These are phyloP conservation scores for Calyptomena viridis DNA, from an alignment of 2,113 vertebrate species.

Conservation along the genomic window DNA sequence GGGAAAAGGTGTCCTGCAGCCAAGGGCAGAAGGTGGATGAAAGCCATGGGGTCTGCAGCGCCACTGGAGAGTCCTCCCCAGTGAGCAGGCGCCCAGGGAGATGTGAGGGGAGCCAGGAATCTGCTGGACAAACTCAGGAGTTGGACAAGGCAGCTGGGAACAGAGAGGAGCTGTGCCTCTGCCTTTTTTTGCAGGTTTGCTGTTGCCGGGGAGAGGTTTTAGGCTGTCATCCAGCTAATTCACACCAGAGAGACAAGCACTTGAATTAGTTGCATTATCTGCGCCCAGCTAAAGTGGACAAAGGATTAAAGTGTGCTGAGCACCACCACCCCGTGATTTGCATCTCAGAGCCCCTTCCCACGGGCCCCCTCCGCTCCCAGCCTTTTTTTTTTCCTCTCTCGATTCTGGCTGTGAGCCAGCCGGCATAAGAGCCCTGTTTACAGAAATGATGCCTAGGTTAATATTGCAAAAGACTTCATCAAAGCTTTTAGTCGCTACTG, in stretches of 20 bases:
- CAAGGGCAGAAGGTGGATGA: neutral
- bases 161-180: conserved; percentile 1
- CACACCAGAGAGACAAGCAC: conserved; percentile 29
- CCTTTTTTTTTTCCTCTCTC: neutral
- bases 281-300: conserved; percentile 34
- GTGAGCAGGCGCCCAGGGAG: neutral
- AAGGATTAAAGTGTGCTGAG: conserved; percentile 51
- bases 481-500: neutral
- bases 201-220: conserved; percentile 49
- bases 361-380: neutral
- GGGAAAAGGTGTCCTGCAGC: neutral
- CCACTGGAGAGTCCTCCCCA: neutral
- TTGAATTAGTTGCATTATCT: conserved; percentile 51
- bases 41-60: neutral
- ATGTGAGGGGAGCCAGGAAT: neutral
- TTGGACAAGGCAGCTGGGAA: neutral
- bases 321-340: conserved; percentile 20
- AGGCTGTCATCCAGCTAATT: conserved; percentile 44
- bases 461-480: conserved; percentile 12
- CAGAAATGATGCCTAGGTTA: conserved; percentile 22
- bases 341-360: conserved; percentile 53
- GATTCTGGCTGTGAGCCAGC: neutral
- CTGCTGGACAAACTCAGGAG: neutral
- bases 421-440: neutral
- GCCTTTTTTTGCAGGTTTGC: conserved; percentile 29